Evolutionary conservation across 2,888 invertebrate species (phyloP).

Genomic region (Zhuqinia jingwanae): DNA sequence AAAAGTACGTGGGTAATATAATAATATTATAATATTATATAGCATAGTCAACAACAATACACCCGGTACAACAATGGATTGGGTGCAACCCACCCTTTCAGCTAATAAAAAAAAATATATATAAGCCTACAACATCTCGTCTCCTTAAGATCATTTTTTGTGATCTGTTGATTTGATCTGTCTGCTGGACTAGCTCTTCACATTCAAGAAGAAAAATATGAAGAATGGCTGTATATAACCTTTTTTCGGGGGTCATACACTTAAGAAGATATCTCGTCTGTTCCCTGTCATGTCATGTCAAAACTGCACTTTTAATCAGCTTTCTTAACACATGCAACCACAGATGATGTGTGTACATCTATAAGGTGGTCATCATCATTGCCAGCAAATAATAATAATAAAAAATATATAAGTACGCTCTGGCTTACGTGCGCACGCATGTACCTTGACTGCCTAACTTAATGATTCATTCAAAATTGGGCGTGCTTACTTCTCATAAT

Average conservation of each 20-base stretch:
- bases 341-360: slow-evolving; percentile 62
- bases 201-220: slow-evolving; percentile 14
- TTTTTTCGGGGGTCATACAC: slow-evolving; percentile 48
- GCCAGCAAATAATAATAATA: neutral
- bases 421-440: slow-evolving; percentile 28
- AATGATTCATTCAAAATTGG: slow-evolving; percentile 53
- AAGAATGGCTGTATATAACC: neutral
- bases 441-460: slow-evolving; percentile 26
- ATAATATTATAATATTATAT: no score
- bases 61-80: neutral
- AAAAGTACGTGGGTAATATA: no score
- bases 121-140: slow-evolving; percentile 17
- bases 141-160: slow-evolving; percentile 29
- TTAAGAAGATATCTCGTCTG: slow-evolving; percentile 58
- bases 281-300: slow-evolving; percentile 70
- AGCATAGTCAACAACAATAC: slow-evolving; percentile 8
- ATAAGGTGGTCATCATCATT: slow-evolving; percentile 54
- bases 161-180: slow-evolving; percentile 48
- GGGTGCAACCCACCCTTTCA: slow-evolving; percentile 43
- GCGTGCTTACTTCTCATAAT: slow-evolving; percentile 47
- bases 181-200: slow-evolving; percentile 34
- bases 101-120: no score
- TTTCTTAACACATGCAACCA: slow-evolving; percentile 61
- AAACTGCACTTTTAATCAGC: slow-evolving; percentile 56
- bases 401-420: neutral